Evolutionary conservation across 2,113 vertebrate genomes (phyloP).

Genomic region (Lasiurus borealis): DNA sequence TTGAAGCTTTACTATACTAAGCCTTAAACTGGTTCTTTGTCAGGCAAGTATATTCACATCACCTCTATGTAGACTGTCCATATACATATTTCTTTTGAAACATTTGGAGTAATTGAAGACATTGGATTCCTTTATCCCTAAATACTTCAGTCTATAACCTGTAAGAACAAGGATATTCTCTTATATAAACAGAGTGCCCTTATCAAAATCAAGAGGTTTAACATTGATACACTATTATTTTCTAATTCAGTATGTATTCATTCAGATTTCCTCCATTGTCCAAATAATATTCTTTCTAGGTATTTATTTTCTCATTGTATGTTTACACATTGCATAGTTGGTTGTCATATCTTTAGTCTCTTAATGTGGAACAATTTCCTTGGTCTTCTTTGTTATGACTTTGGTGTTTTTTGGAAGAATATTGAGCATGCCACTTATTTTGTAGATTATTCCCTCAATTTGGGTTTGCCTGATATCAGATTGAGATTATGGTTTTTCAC

Average conservation of each 20-base stretch:
- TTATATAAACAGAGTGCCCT: background rate
- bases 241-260: background rate
- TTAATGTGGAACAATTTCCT: background rate
- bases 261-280: background rate
- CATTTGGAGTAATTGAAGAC: background rate
- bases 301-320: background rate
- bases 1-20: background rate
- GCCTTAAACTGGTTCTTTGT: conserved; percentile 28
- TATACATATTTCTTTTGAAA: conserved; percentile 8
- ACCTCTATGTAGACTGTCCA: background rate
- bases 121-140: background rate
- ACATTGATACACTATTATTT: background rate
- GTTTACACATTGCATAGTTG: conserved; percentile 11
- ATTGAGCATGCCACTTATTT: background rate
- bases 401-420: background rate
- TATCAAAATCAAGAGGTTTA: conserved; percentile 33
- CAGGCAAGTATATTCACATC: background rate
- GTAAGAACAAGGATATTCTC: conserved; percentile 2
- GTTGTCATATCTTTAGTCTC: background rate
- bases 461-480: background rate
- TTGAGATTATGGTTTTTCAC: background rate
- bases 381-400: background rate
- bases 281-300: background rate
- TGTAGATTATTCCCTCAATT: background rate
- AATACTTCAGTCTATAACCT: background rate